Conservation (phyloP, 1,140 invertebrate genomes). For the Drosophila rhopaloa region DNA sequence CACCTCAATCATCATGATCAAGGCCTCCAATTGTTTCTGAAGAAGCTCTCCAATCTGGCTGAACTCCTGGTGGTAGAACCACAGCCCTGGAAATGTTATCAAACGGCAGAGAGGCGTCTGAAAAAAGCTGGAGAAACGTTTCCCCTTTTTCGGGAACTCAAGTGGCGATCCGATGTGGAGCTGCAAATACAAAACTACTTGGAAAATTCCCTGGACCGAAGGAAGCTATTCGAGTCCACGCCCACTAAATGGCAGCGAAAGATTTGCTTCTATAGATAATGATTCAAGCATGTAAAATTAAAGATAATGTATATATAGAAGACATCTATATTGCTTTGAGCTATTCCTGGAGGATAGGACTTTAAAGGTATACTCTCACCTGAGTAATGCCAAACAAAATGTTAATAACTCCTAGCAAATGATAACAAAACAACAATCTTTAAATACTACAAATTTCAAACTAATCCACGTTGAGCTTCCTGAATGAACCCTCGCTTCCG, state of each 20-base stretch:
- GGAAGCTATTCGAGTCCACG: constrained; percentile 86
- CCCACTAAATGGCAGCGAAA: constrained; percentile 89
- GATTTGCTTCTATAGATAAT: constrained; percentile 84
- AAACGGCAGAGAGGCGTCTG: constrained; percentile 89
- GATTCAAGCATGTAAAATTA: neutral
- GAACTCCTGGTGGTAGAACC: constrained; percentile 90
- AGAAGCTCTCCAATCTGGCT: constrained; percentile 85
- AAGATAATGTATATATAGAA: neutral
- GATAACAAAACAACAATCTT: neutral
- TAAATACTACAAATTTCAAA: neutral
- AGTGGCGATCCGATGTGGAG: constrained; percentile 87
- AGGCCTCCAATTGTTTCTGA: constrained; percentile 87
- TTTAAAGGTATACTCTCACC: too few relatives aligned
- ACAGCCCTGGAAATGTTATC: constrained; percentile 93
- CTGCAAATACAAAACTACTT: constrained; percentile 87
- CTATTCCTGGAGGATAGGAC: too few relatives aligned
- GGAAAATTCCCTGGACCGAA: constrained; percentile 84
- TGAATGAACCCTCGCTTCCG: constrained; percentile 75
- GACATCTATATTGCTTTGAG: too few relatives aligned
- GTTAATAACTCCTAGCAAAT: too few relatives aligned
- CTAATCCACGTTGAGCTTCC: constrained; percentile 74
- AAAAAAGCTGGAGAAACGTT: constrained; percentile 87
- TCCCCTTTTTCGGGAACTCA: constrained; percentile 86
- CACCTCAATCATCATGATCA: constrained; percentile 92
- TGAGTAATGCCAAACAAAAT: too few relatives aligned